These are phyloP conservation scores for Agrotis clavis DNA, from an alignment of 2,888 invertebrate species.

Conservation along the genomic window DNA sequence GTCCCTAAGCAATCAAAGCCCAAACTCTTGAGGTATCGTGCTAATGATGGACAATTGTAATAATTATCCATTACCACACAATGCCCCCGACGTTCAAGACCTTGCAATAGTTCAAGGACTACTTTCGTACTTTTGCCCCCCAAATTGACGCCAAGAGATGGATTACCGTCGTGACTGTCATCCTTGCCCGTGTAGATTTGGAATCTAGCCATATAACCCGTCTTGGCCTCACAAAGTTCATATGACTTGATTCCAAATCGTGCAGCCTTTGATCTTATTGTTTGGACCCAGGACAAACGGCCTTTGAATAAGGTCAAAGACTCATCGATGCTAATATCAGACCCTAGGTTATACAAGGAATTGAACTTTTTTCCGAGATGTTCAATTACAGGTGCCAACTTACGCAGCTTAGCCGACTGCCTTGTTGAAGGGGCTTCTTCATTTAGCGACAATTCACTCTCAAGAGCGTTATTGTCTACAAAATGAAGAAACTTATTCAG, in stretches of 20 bases:
- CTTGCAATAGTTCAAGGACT: conserved; percentile 41
- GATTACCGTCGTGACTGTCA: background rate
- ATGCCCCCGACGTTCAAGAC: conserved; percentile 46
- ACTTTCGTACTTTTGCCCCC: conserved; percentile 14
- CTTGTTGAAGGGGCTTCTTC: conserved; percentile 10
- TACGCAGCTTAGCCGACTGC: conserved; percentile 5
- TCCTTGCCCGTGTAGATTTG: conserved; percentile 41
- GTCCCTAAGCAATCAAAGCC: background rate
- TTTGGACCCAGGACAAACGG: conserved; percentile 54
- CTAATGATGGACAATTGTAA: background rate
- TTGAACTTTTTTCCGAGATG: conserved; percentile 36
- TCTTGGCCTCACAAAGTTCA: conserved; percentile 57
- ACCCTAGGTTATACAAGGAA: conserved; percentile 18
- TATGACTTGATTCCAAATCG: conserved; percentile 55
- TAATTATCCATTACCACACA: background rate
- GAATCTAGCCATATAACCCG: conserved; percentile 54
- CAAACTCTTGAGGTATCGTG: background rate
- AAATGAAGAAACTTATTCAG: conserved; percentile 51
- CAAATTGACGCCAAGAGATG: conserved; percentile 3
- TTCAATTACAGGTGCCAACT: conserved; percentile 44
- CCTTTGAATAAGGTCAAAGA: conserved; percentile 61
- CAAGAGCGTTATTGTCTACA: conserved; percentile 13
- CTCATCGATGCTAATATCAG: conserved; percentile 52
- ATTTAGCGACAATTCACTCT: background rate
- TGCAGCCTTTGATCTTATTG: conserved; percentile 53